These are phyloP conservation scores for Ennomos fuscantarius DNA, from an alignment of 2,888 invertebrate genomes.

Conservation along the genomic window DNA sequence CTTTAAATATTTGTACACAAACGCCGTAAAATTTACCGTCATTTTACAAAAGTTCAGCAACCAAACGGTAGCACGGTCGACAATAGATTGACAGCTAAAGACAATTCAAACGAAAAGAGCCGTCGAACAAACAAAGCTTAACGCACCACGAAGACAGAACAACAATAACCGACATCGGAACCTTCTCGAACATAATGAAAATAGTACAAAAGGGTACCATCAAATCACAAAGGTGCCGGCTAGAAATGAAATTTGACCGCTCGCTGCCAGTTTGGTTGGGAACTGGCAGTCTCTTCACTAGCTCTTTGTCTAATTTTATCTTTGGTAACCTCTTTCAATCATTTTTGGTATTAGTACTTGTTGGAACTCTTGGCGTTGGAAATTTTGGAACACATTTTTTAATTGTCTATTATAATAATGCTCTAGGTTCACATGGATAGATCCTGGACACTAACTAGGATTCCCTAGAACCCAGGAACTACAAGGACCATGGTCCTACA, in stretches of 20 bases:
- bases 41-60: not conserved
- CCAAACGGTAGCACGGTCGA: slow-evolving; percentile 3
- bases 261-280: slow-evolving; percentile 16
- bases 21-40: no score
- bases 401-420: no score
- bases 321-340: not conserved
- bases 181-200: slow-evolving; percentile 45
- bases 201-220: slow-evolving; percentile 56
- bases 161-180: slow-evolving; percentile 67
- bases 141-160: slow-evolving; percentile 73
- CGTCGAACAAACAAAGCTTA: slow-evolving; percentile 51
- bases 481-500: no score
- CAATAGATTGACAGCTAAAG: slow-evolving; percentile 11
- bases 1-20: no score
- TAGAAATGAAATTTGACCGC: slow-evolving; percentile 61
- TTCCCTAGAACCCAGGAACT: no score
- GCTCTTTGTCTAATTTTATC: not conserved
- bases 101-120: slow-evolving; percentile 55
- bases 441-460: no score
- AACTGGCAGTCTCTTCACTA: not conserved
- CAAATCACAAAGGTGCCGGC: slow-evolving; percentile 50
- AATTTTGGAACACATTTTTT: no score
- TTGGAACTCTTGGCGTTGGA: no score
- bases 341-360: not conserved
- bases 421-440: no score